phyloP scores from a whole-genome alignment of 2,888 invertebrate genomes.

The Pseudococcus viburni region DNA sequence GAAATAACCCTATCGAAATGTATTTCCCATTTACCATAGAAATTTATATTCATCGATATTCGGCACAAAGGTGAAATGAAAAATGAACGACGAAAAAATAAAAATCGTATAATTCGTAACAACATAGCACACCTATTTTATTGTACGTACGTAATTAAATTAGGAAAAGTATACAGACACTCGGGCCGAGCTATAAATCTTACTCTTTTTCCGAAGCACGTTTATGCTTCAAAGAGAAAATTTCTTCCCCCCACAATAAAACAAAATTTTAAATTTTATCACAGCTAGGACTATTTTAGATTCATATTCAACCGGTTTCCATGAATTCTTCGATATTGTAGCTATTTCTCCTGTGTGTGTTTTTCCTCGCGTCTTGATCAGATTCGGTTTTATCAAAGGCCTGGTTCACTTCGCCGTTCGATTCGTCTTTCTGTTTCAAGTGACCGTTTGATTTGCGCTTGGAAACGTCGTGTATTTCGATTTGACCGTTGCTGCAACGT shows the following conservation, averaged over 20 bases:
- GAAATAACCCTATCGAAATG: neutral
- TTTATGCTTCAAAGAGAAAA: neutral
- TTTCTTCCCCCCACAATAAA: neutral
- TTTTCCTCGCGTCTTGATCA: neutral
- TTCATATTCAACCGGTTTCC: neutral
- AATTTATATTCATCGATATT: neutral
- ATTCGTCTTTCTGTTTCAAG: constrained; percentile 25
- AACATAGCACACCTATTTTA: constrained; percentile 10
- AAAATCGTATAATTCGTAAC: constrained; percentile 42
- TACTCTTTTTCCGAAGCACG: neutral
- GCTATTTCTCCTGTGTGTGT: constrained; percentile 29
- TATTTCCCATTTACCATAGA: neutral
- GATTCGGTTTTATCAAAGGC: constrained; percentile 56
- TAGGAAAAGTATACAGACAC: constrained; percentile 3
- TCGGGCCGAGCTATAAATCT: neutral
- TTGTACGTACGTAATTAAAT: constrained; percentile 23
- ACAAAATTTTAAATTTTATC: constrained; percentile 49
- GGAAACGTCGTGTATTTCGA: constrained; percentile 60
- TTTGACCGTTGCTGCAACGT: constrained; percentile 35
- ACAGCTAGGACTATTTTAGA: constrained; percentile 45
- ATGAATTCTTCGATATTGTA: constrained; percentile 40
- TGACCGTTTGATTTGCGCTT: constrained; percentile 59
- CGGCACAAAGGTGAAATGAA: neutral
- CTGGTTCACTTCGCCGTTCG: constrained; percentile 59
- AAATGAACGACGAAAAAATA: constrained; percentile 27